These are phyloP conservation scores for Leuctra nigra DNA, from an alignment of 2,888 invertebrate species.

Conservation along the genomic window DNA sequence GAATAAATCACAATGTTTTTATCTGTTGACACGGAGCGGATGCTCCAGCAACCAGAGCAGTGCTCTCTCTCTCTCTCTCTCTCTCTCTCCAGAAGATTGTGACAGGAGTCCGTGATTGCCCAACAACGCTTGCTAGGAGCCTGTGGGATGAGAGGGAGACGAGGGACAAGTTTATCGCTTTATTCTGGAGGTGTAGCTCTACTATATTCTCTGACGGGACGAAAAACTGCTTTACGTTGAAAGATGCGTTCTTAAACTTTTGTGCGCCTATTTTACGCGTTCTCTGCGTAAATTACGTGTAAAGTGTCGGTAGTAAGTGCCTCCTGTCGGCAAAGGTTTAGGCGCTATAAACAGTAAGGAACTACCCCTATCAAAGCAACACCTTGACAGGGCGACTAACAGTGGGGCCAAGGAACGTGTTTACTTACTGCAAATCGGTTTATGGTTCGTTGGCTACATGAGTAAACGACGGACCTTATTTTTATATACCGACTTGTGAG, in stretches of 20 bases:
- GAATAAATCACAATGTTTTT: constrained; percentile 4
- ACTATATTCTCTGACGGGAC: not conserved
- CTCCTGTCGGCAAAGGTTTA: not conserved
- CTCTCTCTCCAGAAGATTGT: constrained; percentile 10
- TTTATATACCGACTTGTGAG: not conserved
- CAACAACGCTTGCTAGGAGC: not conserved
- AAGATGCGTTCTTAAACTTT: constrained; percentile 1
- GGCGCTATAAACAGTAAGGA: constrained; percentile 4
- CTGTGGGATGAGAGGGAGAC: not conserved
- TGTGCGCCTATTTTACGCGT: constrained; percentile 1
- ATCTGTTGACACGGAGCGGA: constrained; percentile 1
- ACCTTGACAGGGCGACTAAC: not conserved
- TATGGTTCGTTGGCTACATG: constrained; percentile 1
- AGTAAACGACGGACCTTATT: not conserved
- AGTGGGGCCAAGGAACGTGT: not conserved
- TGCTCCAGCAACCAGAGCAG: not conserved
- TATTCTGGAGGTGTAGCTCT: constrained; percentile 1
- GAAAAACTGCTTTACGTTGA: not conserved
- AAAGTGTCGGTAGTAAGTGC: not conserved
- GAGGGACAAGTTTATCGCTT: constrained; percentile 9
- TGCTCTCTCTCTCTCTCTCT: no score
- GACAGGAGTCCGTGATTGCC: constrained; percentile 4
- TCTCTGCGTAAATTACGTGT: constrained; percentile 2
- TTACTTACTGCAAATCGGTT: constrained; percentile 3
- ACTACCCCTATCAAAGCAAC: constrained; percentile 12